These are phyloP conservation scores for Tipula confusa DNA, from an alignment of 2,888 invertebrate genomes.

Conservation along the genomic window DNA sequence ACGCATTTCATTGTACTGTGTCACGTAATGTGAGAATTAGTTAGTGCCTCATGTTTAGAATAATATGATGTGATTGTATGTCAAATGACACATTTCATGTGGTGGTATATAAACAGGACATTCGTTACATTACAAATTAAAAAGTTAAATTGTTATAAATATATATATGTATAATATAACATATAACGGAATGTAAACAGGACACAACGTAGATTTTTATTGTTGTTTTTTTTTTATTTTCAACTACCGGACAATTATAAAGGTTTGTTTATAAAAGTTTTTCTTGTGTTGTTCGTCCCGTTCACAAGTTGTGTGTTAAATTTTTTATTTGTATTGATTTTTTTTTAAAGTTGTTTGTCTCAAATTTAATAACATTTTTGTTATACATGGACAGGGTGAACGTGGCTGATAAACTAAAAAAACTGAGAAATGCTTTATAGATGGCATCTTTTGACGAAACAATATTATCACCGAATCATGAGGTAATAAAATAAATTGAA, in stretches of 20 bases:
- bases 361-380: not conserved
- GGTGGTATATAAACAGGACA: not conserved
- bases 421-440: no score
- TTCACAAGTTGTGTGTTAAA: not conserved
- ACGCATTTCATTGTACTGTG: not conserved
- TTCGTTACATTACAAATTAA: not conserved
- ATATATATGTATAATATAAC: not conserved
- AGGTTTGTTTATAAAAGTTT: not conserved
- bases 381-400: no score
- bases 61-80: constrained; percentile 21
- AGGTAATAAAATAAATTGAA: no score
- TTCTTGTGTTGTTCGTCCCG: not conserved
- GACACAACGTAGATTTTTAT: not conserved
- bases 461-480: no score
- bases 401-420: no score
- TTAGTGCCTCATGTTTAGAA: not conserved
- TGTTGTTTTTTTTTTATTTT: no score
- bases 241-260: not conserved
- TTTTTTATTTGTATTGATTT: not conserved
- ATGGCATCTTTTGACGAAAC: no score
- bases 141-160: not conserved
- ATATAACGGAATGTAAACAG: not conserved
- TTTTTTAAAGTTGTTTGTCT: not conserved
- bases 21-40: constrained; percentile 1
- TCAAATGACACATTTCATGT: not conserved